Evolutionary conservation across 2,113 vertebrate genomes (phyloP).

Genomic region (Turnix velox): DNA sequence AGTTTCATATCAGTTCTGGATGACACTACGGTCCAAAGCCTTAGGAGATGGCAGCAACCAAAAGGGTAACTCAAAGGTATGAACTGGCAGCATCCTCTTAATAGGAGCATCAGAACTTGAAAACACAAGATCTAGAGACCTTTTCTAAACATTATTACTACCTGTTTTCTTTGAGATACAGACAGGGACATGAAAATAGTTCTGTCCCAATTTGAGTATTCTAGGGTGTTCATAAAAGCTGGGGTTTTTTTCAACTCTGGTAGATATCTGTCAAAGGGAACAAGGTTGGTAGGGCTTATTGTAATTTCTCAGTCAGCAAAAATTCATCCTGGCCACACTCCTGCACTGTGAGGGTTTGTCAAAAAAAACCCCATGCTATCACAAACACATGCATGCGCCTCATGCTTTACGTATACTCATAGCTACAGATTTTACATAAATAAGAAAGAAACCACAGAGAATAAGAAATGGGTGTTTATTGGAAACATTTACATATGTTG

Average conservation of each 20-base stretch:
- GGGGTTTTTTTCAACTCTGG: not conserved
- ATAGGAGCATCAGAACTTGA: not conserved
- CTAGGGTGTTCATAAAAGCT: not conserved
- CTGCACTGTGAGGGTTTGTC: not conserved
- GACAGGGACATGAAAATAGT: not conserved
- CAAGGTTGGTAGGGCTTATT: conserved; percentile 13
- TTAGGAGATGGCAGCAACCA: not conserved
- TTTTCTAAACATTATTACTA: not conserved
- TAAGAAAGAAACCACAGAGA: not conserved
- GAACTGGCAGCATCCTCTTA: not conserved
- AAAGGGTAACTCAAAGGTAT: not conserved
- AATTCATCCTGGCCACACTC: conserved; percentile 1
- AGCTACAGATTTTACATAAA: not conserved
- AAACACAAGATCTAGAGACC: not conserved
- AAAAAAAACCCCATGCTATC: conserved; percentile 2
- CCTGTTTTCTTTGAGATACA: not conserved
- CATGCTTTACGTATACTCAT: not conserved
- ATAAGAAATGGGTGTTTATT: not conserved
- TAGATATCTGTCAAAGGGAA: conserved; percentile 5
- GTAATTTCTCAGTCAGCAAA: conserved; percentile 23
- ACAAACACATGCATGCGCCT: not conserved
- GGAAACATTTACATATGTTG: not conserved
- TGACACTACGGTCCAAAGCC: not conserved
- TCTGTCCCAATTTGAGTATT: not conserved
- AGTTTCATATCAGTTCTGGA: not conserved